Evolutionary conservation across 2,113 vertebrate genomes (phyloP), one percentile per base, ranked within the genome.

Genomic region (Mola mola): DNA sequence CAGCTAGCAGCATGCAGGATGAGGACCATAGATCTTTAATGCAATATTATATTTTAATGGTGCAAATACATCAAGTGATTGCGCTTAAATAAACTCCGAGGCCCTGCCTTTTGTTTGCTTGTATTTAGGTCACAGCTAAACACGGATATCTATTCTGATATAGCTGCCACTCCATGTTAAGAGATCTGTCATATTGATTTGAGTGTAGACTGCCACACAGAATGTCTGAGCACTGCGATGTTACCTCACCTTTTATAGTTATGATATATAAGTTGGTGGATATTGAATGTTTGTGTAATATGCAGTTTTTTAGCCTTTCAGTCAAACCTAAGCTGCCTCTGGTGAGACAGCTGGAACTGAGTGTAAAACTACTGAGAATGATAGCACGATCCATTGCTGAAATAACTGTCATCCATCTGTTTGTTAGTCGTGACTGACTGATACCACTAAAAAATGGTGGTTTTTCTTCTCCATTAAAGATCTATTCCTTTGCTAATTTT

Each of bases 41-140:
- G 26, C 26, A 28, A 28, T 28, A 28, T 8, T 28, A 8, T 28
- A 28, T 28, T 28, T 28, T 28, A 28, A 28, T 28, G 8, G 26
- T 28, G 26, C 4, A 8, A 28, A 86, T 90, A 86, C 86, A 78
- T 87, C 82, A 82, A 85, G 87, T 37, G 78, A 87, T 83, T 83
- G 85, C 75, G 34, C 81, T 81, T 85, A 77, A 83, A 87, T 73
- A 82, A 83, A 82, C 81, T 66, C 60, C 15, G 19, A 72, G 67
- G 67, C 57, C 44, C 8, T 42, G 56, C 38, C 44, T 52, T 78
- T 71, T 70, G 71, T 83, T 76, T 78, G 51, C 60, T 75, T 50
- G 70, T 79, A 55, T 88, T 75, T 75, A 74, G 70, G 82, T 83
- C 65, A 61, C 52, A 17, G 10, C 38, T 52, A 50, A 84, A 73